These are phyloP conservation scores for Rugalucina vietnamica DNA, from an alignment of 2,888 invertebrate genomes.

Conservation along the genomic window DNA sequence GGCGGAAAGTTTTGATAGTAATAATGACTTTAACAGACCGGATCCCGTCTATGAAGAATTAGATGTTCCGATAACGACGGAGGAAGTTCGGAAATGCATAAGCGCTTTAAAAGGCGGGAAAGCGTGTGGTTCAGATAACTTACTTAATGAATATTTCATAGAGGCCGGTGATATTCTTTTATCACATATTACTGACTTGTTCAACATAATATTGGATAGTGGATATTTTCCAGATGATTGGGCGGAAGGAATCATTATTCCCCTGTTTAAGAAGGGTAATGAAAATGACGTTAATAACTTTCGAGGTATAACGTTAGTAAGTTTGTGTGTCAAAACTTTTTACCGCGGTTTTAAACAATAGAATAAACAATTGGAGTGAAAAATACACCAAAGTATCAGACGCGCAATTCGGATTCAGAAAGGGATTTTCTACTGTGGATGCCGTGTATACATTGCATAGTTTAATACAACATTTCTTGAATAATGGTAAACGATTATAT, in stretches of 20 bases:
- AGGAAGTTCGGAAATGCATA: background rate
- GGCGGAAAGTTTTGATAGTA: constrained; percentile 7
- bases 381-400: constrained; percentile 9
- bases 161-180: constrained; percentile 17
- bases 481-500: no score
- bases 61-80: background rate
- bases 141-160: constrained; percentile 27
- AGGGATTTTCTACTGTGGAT: constrained; percentile 32
- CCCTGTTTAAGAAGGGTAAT: constrained; percentile 26
- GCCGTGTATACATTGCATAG: constrained; percentile 27
- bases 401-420: constrained; percentile 37
- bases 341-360: constrained; percentile 36
- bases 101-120: background rate
- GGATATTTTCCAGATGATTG: constrained; percentile 35
- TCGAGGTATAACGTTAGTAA: constrained; percentile 28
- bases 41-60: constrained; percentile 3
- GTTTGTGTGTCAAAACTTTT: constrained; percentile 37
- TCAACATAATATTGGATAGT: constrained; percentile 15
- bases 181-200: constrained; percentile 17
- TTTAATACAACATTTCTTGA: no score
- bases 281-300: constrained; percentile 20
- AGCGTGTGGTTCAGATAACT: background rate
- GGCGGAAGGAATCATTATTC: constrained; percentile 26
- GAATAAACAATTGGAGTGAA: constrained; percentile 23
- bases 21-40: background rate